phyloP scores from a whole-genome alignment of 2,888 invertebrate genomes.

The Limnephilus rhombicus region DNA sequence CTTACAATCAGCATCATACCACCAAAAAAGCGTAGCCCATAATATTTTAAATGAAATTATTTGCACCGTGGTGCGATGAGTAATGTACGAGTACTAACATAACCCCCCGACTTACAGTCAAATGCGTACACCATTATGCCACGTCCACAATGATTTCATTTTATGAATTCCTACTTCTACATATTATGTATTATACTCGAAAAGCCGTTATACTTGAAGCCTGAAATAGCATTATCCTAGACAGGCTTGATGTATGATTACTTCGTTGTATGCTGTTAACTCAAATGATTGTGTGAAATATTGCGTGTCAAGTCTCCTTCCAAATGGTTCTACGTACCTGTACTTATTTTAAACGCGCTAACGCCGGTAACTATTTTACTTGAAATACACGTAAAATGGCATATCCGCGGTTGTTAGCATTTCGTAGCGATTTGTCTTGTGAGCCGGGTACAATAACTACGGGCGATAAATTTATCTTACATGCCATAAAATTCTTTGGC shows the following conservation, averaged over 20 bases:
- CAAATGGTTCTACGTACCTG: background rate
- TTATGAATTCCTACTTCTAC: background rate
- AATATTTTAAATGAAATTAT: background rate
- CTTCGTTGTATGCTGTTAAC: background rate
- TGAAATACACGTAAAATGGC: background rate
- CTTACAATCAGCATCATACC: background rate
- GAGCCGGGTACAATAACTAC: background rate
- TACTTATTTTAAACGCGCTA: background rate
- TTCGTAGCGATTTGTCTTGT: background rate
- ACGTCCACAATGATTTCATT: background rate
- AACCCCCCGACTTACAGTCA: background rate
- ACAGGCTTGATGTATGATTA: background rate
- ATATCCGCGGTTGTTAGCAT: background rate
- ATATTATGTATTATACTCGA: background rate
- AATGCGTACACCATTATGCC: background rate
- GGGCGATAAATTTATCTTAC: background rate
- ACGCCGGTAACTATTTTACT: background rate
- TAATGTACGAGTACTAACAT: background rate
- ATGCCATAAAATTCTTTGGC: background rate
- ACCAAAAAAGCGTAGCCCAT: background rate
- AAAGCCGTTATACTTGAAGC: background rate
- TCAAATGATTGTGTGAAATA: background rate
- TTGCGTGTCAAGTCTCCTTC: constrained; percentile 1
- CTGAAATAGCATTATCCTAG: background rate
- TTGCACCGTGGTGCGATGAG: background rate